These are phyloP conservation scores for Hapalemur alaotrensis DNA, from an alignment of 2,797 vertebrate genomes.

Conservation along the genomic window DNA sequence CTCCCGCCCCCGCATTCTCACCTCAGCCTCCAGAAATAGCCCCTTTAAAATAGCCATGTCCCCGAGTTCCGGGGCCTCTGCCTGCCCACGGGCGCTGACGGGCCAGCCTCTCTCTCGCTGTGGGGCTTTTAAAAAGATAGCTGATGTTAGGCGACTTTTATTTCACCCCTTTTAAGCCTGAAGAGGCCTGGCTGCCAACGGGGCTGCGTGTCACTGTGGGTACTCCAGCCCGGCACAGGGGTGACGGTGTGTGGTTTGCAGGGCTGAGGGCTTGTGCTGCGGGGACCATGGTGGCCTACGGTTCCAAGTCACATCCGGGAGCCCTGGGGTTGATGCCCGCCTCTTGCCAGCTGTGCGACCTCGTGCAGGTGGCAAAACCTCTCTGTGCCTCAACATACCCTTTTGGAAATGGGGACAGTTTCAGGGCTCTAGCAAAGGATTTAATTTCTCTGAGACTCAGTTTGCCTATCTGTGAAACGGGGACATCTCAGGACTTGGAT, in stretches of 20 bases:
- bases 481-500: background rate
- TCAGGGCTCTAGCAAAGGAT: no score
- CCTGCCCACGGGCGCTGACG: slow-evolving; percentile 58
- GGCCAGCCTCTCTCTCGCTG: background rate
- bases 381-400: background rate
- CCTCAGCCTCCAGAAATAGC: slow-evolving; percentile 76
- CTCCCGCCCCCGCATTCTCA: slow-evolving; percentile 56
- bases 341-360: background rate
- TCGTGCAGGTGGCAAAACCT: background rate
- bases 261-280: background rate
- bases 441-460: background rate
- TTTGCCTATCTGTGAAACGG: background rate
- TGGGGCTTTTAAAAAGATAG: slow-evolving; percentile 30
- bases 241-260: background rate
- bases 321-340: background rate
- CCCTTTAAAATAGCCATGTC: slow-evolving; percentile 60
- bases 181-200: background rate
- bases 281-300: rapidly evolving
- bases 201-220: background rate
- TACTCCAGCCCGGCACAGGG: rapidly evolving
- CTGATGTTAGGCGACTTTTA: background rate
- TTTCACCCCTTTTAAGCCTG: background rate
- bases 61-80: slow-evolving; percentile 43
- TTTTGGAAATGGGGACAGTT: background rate
- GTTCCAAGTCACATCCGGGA: background rate